Percentiles rank a stretch among this genome's conserved stretches.
phyloP scores from a whole-genome alignment of 2,113 vertebrate genomes.

The Stigmatopora nigra region DNA sequence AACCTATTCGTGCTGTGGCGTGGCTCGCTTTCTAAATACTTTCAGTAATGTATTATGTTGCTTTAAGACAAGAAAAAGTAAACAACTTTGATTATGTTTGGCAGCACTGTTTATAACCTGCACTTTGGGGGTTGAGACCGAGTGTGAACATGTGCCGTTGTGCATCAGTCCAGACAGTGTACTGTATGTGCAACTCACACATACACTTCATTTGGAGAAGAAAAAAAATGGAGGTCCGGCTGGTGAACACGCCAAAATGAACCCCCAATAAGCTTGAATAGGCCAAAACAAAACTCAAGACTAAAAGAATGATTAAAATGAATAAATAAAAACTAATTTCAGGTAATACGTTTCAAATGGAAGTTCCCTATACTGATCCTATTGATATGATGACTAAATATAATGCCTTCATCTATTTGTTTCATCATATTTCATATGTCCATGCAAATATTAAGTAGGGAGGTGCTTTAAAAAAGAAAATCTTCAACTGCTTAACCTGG shows the following conservation, averaged over 20 bases:
- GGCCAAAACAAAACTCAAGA: no score
- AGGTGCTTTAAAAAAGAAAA: no score
- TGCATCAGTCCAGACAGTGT: neutral
- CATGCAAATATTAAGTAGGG: no score
- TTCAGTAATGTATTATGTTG: neutral
- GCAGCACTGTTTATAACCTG: constrained; percentile 2
- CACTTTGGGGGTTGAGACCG: neutral
- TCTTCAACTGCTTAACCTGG: neutral
- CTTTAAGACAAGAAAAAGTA: neutral
- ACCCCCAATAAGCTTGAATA: neutral
- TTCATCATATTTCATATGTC: no score
- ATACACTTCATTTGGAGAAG: neutral
- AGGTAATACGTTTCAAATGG: no score
- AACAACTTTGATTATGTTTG: constrained; percentile 1
- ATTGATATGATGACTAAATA: no score
- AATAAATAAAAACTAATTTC: neutral
- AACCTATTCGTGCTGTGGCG: neutral
- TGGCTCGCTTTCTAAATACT: neutral
- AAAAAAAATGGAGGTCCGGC: neutral
- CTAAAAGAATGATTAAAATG: neutral
- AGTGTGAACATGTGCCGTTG: constrained; percentile 2
- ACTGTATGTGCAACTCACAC: neutral
- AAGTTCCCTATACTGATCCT: no score
- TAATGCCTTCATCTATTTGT: no score
- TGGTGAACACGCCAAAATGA: neutral